Evolutionary conservation across 2,797 vertebrate species (phyloP), one percentile per base, ranked within the genome.

Genomic region (Cirrhinus mrigala): DNA sequence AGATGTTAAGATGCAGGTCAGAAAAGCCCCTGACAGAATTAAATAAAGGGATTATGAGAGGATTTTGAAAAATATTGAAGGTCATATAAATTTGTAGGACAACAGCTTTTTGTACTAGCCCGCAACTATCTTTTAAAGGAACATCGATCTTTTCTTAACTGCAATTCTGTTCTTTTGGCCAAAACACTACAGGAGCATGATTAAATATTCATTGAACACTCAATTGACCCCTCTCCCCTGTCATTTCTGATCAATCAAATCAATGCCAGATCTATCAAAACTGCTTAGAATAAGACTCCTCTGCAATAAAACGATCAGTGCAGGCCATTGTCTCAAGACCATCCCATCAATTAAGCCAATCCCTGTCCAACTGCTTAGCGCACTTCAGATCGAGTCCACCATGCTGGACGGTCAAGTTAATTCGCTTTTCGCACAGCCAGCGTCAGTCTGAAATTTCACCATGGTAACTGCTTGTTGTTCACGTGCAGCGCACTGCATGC

Each of bases 181-280:
- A 62, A 79, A 79, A 81, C 66, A 88, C 52, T 82, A 81, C 79
- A 87, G 48, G 18, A 76, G 56, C 48, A 56, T 33, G 75, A 82
- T 89, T 60, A 79, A 87, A 86, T 78, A 83, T 86, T 86, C 81
- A 88, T 82, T 78, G 86, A 83, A 75, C 73, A 73, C 71, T 87
- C 73, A 73, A 81, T 86, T 83, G 83, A 82, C 52, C 75, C 14
- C 71, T 58, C 44, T 79, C 40, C 24, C 64, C 50, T 85, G 82
- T 79, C 80, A 46, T 74, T 85, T 84, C 79, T 81, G 84, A 85
- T 89, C 83, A 58, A 24, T 86, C 62, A n/a, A 73, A 79, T 87
- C 86, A 73, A 87, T 77, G 81, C 40, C 73, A 18, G 79, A 83
- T 88, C 84, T 73, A 52, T 82, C 79, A 29, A 69, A 56, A 84